Conservation (phyloP, 2,888 invertebrate species). For the Brachycybe producta region DNA sequence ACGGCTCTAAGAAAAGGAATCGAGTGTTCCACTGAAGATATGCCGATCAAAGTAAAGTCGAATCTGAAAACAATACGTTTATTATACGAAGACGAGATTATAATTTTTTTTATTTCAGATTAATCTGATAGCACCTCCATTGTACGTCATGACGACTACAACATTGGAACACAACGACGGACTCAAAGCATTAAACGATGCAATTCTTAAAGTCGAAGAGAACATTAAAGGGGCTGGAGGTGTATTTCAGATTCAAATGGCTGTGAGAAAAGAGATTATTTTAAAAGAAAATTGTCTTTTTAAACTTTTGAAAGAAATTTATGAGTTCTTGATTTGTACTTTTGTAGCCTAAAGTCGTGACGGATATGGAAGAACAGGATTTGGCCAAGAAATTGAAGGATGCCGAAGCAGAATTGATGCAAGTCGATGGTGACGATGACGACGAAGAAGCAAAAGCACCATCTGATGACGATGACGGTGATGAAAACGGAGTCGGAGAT, state of each 20-base stretch:
- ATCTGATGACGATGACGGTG: conserved; percentile 29
- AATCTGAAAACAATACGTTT: background rate
- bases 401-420: conserved; percentile 85
- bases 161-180: conserved; percentile 94
- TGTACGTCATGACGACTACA: conserved; percentile 97
- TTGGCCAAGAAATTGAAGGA: conserved; percentile 83
- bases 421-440: conserved; percentile 61
- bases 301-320: background rate
- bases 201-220: conserved; percentile 72
- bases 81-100: conserved; percentile 1
- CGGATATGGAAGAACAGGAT: conserved; percentile 95
- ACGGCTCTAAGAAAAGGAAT: conserved; percentile 75
- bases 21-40: conserved; percentile 73
- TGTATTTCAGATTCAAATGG: conserved; percentile 87
- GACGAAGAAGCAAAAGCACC: conserved; percentile 30
- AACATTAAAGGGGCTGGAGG: conserved; percentile 71
- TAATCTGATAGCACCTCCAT: conserved; percentile 94
- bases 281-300: conserved; percentile 1
- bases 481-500: conserved; percentile 39
- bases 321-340: too few relatives aligned
- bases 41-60: conserved; percentile 80
- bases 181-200: conserved; percentile 72
- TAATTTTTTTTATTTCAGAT: conserved; percentile 42
- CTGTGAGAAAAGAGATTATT: conserved; percentile 45
- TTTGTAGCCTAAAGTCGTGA: conserved; percentile 84